Conservation (phyloP, 2,888 invertebrate genomes). For the Mimas tiliae region DNA sequence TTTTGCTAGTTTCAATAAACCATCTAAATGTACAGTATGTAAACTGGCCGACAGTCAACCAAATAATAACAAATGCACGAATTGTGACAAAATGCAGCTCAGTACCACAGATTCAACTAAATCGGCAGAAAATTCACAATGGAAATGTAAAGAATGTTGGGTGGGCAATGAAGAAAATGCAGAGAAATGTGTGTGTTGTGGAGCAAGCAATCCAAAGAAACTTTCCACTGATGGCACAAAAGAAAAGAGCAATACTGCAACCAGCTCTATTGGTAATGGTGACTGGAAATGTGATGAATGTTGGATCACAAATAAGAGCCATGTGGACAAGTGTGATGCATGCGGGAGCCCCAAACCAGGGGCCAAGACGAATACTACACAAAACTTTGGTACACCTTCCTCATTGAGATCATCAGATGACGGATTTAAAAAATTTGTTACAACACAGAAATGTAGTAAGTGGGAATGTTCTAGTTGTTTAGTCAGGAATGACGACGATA, state of each 20-base stretch:
- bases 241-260: slow-evolving; percentile 2
- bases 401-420: slow-evolving; percentile 37
- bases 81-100: slow-evolving; percentile 3
- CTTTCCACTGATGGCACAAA: not conserved
- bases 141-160: slow-evolving; percentile 57
- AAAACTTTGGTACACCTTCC: slow-evolving; percentile 6
- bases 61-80: slow-evolving; percentile 31
- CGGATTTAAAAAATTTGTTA: slow-evolving; percentile 46
- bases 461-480: slow-evolving; percentile 72
- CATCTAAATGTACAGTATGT: slow-evolving; percentile 39
- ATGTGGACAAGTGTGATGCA: slow-evolving; percentile 56
- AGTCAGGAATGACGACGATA: slow-evolving; percentile 59
- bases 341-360: slow-evolving; percentile 54
- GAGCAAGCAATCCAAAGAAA: slow-evolving; percentile 14
- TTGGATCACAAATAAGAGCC: slow-evolving; percentile 57
- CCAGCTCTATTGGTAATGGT: slow-evolving; percentile 16
- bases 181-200: slow-evolving; percentile 51
- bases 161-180: slow-evolving; percentile 53
- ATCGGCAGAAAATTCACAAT: slow-evolving; percentile 37
- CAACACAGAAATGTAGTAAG: slow-evolving; percentile 54
- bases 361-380: slow-evolving; percentile 32
- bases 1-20: slow-evolving; percentile 7
- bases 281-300: slow-evolving; percentile 63
- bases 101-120: not conserved
- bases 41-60: slow-evolving; percentile 31